Conservation (phyloP, 2,888 invertebrate genomes). For the Zelleria hepariella region DNA sequence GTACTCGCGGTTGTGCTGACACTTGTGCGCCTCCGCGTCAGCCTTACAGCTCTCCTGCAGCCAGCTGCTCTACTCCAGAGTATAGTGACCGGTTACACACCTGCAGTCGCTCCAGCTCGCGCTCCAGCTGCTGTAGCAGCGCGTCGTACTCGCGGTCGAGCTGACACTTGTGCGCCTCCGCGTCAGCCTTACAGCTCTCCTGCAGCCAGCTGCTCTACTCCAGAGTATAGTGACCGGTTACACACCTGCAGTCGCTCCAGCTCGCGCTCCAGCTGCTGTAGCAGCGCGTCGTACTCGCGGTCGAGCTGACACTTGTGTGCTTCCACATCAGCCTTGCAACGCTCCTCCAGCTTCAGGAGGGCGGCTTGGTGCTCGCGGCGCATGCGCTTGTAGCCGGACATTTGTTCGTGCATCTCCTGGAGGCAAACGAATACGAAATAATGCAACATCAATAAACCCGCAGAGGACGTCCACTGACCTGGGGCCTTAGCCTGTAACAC, state of each 20-base stretch:
- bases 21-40: conserved; percentile 97
- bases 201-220: too few species aligned
- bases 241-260: conserved; percentile 85
- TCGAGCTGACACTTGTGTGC: conserved; percentile 95
- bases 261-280: conserved; percentile 93
- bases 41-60: conserved; percentile 95
- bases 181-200: conserved; percentile 95
- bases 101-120: conserved; percentile 92
- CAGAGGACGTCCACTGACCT: too few species aligned
- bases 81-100: too few species aligned
- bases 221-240: too few species aligned
- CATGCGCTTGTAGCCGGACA: conserved; percentile 99
- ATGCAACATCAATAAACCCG: background rate
- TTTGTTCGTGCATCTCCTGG: conserved; percentile 99
- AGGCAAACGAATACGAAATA: background rate
- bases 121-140: conserved; percentile 89
- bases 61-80: too few species aligned
- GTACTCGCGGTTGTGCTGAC: conserved; percentile 96
- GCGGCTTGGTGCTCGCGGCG: conserved; percentile 97
- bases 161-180: conserved; percentile 95
- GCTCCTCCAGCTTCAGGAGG: conserved; percentile 92
- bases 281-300: conserved; percentile 94
- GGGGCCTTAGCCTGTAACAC: too few species aligned
- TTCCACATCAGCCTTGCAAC: conserved; percentile 97
- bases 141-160: conserved; percentile 98